phyloP scores from a whole-genome alignment of 2,113 vertebrate species.

The Atractosteus spatula region DNA sequence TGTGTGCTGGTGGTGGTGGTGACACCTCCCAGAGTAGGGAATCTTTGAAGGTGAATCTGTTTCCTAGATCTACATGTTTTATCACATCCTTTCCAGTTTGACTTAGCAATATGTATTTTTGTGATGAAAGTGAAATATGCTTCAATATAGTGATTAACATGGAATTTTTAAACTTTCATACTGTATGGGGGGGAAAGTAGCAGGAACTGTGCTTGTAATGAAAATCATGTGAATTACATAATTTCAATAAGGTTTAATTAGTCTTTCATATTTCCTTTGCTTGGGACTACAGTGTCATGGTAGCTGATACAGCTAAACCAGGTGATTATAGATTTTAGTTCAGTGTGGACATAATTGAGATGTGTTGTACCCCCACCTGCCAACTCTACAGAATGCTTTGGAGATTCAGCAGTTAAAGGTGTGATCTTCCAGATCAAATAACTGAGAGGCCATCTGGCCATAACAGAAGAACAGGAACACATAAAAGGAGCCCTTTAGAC shows the following conservation, averaged over 20 bases:
- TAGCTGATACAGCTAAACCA: neutral
- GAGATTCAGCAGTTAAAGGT: conserved; percentile 27
- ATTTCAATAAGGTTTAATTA: neutral
- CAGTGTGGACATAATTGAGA: conserved; percentile 29
- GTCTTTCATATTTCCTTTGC: neutral
- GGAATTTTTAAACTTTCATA: conserved; percentile 7
- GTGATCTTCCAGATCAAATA: conserved; percentile 24
- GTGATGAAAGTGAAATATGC: neutral
- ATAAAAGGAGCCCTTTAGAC: neutral
- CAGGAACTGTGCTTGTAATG: neutral
- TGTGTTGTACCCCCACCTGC: conserved; percentile 26
- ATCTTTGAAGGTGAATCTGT: too few relatives aligned
- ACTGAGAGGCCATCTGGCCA: conserved; percentile 28
- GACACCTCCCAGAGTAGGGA: too few relatives aligned
- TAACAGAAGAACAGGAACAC: neutral
- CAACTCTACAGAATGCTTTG: conserved; percentile 6
- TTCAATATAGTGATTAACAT: conserved; percentile 18
- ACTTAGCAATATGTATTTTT: neutral
- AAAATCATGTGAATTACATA: conserved; percentile 7
- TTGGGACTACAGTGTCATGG: neutral
- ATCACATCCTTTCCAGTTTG: conserved; percentile 15
- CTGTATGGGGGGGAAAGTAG: conserved; percentile 21
- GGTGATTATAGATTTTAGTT: neutral
- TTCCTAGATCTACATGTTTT: neutral
- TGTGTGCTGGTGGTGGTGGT: too few relatives aligned